Evolutionary conservation across 2,113 vertebrate genomes (phyloP), one percentile per base, ranked within the genome.

Genomic region (Trochalopteron elliotii): DNA sequence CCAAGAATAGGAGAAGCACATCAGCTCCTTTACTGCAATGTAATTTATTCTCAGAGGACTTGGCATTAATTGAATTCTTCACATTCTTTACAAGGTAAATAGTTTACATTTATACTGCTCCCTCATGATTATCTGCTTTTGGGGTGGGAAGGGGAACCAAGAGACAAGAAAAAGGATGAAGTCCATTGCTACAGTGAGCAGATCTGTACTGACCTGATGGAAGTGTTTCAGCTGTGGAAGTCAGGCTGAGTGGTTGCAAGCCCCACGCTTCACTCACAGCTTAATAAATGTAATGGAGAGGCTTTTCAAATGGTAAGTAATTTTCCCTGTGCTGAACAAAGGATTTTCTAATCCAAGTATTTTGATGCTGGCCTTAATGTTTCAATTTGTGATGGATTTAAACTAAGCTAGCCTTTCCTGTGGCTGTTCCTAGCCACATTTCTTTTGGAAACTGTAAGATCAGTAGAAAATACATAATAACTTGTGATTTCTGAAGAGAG

Each of bases 51-150:
- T 83, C 39, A 57, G 65, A 87, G 71, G 80, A 71, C 24, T 47
- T 92, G 71, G 13, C 49, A 50, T 83, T 91, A 94, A 88, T 83
- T 89, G 47, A 93, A 75, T 96, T 68, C 21, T 74, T 92, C 85
- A 20, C 61, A 25, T 89, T 65, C 35, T 81, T 87, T 87, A 28
- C 15, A 65, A 94, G 87, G 81, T 75, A 93, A 94, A 93, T 84
- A 71, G 35, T 89, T 91, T 60, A 47, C 19, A 8, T 86, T 88
- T 89, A n/a, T 87, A 49, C 40, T 55, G 15, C 64, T 90, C 30
- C 63, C 30, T 90, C 55, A 23, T 63, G 87, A 74, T 88, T 75
- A 45, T 47, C 33, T 90, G 44, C 42, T 57, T 87, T 35, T 72
- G 63, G 63, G 56, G 10, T 57, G 39, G 40, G 59, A 55, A 71